Evolutionary conservation across 2,888 invertebrate species (phyloP), one percentile per base, ranked within the genome.

Genomic region (Hydrotaea cyrtoneurina): DNA sequence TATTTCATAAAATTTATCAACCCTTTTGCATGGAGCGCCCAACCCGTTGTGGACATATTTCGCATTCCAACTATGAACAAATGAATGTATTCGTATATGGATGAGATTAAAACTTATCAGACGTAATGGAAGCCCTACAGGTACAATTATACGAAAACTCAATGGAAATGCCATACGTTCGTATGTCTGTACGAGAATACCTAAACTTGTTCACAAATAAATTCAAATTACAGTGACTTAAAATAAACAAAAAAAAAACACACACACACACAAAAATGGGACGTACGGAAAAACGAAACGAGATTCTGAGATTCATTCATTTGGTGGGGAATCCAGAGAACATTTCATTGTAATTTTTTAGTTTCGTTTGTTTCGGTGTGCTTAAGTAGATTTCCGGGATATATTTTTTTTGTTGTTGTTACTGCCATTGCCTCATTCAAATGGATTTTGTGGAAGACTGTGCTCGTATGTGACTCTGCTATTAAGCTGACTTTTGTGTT

Each of bases 91-190:
- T 36, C 43, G 66, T 62, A 74, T 21, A 43, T 57, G 78, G 26
- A 87, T 75, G 57, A 86, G 87, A 87, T 87, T 87, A 86, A 87
- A 87, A 87, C 86, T 87, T 87, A 86, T 87, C 86, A 87, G 87
- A 87, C 87, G 78, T 81, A 83, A 82, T 85, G 26, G 84, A 84
- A 86, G 86, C 86, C 83, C 83, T 86, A 57, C 78, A 80, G 85
- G 85, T 79, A 62, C 77, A 85, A 85, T 85, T 85, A 85, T 74
- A 62, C 79, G 76, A 77, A 76, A 80, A 82, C 76, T 82, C 59
- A 69, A 46, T 72, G 21, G 46, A 1, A 19, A 50, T 55, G 19
- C n/a, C 26, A 83, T 50, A 78, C 43, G 50, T 76, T 64, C 66
- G 64, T 55, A 8, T 43, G 66, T n/a, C 39, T 21, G 13, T 39